Evolutionary conservation across 2,888 invertebrate genomes (phyloP), one percentile per base, ranked within the genome.

Genomic region (Ganaspis brasiliensis): DNA sequence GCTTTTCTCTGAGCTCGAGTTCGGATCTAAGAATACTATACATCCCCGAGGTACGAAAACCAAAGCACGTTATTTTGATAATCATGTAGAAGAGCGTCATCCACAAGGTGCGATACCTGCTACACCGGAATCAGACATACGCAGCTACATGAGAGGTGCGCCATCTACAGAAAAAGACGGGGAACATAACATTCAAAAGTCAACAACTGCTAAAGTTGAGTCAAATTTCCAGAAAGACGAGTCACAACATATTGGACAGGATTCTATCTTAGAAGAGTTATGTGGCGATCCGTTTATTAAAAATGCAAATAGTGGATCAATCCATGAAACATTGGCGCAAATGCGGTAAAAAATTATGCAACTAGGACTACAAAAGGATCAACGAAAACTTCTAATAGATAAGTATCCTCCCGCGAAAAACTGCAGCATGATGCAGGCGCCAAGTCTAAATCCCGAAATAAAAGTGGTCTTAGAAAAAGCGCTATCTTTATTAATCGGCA

Each of bases 401-500:
- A 67, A 67, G 19, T 37, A 67, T 37, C 40, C 67, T 6, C 67
- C 67, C 6, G 45, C 40, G 5, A 10, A n/a, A 40, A 67, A 67
- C 24, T 67, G 67, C 19, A 4, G 1, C 2, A 6, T n/a, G 5
- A 21, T 67, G 21, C 37, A 67, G 19, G 40, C 67, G 14, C 67
- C 67, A n/a, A 12, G 2, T 1, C 21, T 67, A 37, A 67, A 71
- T 31, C 52, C 71, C 6, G 71, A 49, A 52, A 49, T 72, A 0
- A 72, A 72, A 52, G 71, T 55, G 8, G 55, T 35, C 8, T 55
- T 72, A 21, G 52, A 2, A 9, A 49, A 52, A n/a, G 71, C 55
- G 3, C 24, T 52, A 1, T n/a, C 71, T 8, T 1, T 8, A 3
- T 55, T 49, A 2, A 24, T 31, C 2, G 40, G 16, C 14, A 16